These are phyloP conservation scores for Sarcophaga bullata DNA, from an alignment of 1,140 invertebrate species.

Conservation along the genomic window DNA sequence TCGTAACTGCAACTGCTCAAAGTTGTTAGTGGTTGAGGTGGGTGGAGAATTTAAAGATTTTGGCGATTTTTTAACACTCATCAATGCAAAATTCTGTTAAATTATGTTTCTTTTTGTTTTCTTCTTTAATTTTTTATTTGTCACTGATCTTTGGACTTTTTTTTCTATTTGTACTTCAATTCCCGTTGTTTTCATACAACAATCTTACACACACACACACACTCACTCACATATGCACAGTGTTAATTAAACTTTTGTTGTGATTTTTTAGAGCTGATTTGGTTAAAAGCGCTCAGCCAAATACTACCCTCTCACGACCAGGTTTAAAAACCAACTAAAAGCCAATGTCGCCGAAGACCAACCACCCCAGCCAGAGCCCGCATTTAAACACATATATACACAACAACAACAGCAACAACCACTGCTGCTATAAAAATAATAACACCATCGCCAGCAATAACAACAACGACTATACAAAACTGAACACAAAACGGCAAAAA, in stretches of 20 bases:
- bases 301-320: conserved; percentile 64
- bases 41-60: conserved; percentile 28
- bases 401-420: background rate
- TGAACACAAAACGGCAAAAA: background rate
- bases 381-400: conserved; percentile 39
- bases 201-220: background rate
- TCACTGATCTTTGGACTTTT: conserved; percentile 25
- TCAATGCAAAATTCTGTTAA: background rate
- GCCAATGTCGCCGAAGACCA: conserved; percentile 39
- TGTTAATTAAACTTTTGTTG: no score
- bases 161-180: conserved; percentile 28
- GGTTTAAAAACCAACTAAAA: conserved; percentile 64
- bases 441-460: conserved; percentile 2
- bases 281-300: background rate
- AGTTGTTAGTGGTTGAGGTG: conserved; percentile 1
- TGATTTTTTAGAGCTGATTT: conserved; percentile 17
- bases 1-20: background rate
- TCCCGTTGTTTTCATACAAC: conserved; percentile 17
- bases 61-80: conserved; percentile 11
- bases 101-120: conserved; percentile 10
- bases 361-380: conserved; percentile 46
- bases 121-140: background rate
- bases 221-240: no score
- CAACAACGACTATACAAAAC: background rate
- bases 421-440: background rate